Percentiles rank a stretch among this genome's conserved stretches.
Conservation (phyloP, 2,888 invertebrate species). For the Conistra vaccinii region DNA sequence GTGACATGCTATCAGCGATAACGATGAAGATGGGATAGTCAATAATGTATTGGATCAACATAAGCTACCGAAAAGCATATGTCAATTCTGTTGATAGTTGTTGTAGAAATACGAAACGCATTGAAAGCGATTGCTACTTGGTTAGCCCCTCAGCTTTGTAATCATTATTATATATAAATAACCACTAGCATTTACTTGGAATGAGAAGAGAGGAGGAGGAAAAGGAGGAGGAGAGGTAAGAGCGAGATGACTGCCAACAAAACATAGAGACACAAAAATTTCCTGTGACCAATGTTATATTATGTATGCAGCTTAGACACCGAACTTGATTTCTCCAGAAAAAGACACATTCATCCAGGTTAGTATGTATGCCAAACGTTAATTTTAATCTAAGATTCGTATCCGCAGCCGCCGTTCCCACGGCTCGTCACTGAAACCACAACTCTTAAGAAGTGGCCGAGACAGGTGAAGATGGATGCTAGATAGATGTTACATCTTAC, state of each 20-base stretch:
- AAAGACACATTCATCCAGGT: constrained; percentile 30
- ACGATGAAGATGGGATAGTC: background rate
- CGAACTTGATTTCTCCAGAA: constrained; percentile 39
- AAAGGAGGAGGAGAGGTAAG: background rate
- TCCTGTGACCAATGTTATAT: background rate
- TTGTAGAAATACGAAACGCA: background rate
- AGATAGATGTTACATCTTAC: constrained; percentile 49
- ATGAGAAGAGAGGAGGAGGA: background rate
- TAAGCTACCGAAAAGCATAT: background rate
- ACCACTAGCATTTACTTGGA: background rate
- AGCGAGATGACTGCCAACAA: background rate
- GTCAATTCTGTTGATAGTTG: background rate
- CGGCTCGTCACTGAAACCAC: constrained; percentile 65
- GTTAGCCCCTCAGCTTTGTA: background rate
- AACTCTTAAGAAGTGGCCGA: constrained; percentile 63
- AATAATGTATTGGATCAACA: no score
- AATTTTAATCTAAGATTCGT: constrained; percentile 65
- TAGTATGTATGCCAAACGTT: constrained; percentile 57
- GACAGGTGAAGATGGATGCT: constrained; percentile 35
- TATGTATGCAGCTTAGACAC: background rate
- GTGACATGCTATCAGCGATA: background rate
- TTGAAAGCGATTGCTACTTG: background rate
- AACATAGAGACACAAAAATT: no score
- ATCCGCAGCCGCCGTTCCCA: constrained; percentile 65
- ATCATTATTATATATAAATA: no score